Evolutionary conservation across 2,888 invertebrate species (phyloP).

Genomic region (Apamea sordens): DNA sequence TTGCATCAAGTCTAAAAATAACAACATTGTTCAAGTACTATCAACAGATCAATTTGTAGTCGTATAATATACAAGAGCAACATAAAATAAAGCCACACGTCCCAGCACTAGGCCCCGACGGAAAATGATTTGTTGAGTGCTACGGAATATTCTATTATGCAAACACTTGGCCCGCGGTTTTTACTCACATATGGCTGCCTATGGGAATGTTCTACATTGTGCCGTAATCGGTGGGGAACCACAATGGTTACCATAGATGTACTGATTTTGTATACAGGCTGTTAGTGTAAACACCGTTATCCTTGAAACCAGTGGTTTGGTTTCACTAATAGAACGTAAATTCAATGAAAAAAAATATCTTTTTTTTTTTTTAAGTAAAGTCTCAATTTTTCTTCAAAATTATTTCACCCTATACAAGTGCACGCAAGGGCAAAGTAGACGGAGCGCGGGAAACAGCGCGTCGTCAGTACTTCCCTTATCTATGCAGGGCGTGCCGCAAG

Average conservation of each 20-base stretch:
- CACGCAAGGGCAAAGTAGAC: too few relatives aligned
- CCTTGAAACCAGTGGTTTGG: too few relatives aligned
- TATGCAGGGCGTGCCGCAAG: too few relatives aligned
- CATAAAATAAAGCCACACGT: conserved; percentile 32
- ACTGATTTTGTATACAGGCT: not conserved
- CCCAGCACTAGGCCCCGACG: conserved; percentile 61
- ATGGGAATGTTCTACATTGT: conserved; percentile 52
- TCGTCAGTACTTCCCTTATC: too few relatives aligned
- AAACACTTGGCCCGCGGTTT: conserved; percentile 66
- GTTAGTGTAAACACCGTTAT: too few relatives aligned
- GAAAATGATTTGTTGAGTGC: conserved; percentile 75
- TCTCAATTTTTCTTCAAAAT: too few relatives aligned
- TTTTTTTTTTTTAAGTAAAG: too few relatives aligned
- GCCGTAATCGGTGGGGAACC: conserved; percentile 21
- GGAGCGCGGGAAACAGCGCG: too few relatives aligned
- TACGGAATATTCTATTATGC: conserved; percentile 71
- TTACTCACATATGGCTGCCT: conserved; percentile 56
- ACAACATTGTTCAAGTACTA: not conserved
- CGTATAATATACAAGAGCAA: conserved; percentile 6
- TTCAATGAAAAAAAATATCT: too few relatives aligned
- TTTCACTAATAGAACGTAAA: too few relatives aligned
- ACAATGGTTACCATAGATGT: conserved; percentile 11
- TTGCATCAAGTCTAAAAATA: not conserved
- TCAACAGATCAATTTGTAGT: not conserved
- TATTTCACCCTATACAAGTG: too few relatives aligned